Percentiles rank a stretch among this genome's conserved stretches.
These are phyloP conservation scores for Meloidogyne hapla DNA, from an alignment of 1,140 invertebrate species.

Conservation along the genomic window DNA sequence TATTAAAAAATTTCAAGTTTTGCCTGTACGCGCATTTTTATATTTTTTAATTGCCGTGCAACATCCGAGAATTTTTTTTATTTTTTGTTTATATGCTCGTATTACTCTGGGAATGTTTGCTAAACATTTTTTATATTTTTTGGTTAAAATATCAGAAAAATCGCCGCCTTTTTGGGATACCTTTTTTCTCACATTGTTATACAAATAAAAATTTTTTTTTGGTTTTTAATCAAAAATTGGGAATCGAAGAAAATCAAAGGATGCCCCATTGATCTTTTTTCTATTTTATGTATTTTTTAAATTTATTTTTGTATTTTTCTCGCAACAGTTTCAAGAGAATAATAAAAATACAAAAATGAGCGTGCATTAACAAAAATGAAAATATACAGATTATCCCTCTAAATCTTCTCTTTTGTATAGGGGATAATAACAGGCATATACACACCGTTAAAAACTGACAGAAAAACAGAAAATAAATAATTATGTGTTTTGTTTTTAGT, in stretches of 20 bases:
- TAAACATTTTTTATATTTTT: not conserved
- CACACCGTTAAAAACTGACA: too few species aligned
- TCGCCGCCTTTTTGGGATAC: not conserved
- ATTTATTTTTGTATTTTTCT: too few species aligned
- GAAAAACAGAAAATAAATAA: not conserved
- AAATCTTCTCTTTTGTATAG: not conserved
- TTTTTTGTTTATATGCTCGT: not conserved
- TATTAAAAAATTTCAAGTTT: not conserved
- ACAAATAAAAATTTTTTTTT: not conserved
- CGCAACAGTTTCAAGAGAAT: not conserved
- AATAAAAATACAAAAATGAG: not conserved
- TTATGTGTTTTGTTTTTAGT: slow-evolving; percentile 1
- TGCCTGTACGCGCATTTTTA: not conserved
- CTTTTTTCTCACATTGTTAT: not conserved
- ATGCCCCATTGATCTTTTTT: not conserved
- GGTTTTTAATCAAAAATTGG: not conserved
- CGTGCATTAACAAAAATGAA: not conserved
- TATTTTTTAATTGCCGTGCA: not conserved
- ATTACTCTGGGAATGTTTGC: not conserved
- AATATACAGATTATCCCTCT: not conserved
- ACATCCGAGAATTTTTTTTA: not conserved
- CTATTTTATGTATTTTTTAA: not conserved
- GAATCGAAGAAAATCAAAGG: too few species aligned
- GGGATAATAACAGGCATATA: not conserved
- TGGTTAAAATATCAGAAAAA: not conserved